Evolutionary conservation across 2,797 vertebrate species (phyloP), one percentile per base, ranked within the genome.

Genomic region (Molossus molossus): DNA sequence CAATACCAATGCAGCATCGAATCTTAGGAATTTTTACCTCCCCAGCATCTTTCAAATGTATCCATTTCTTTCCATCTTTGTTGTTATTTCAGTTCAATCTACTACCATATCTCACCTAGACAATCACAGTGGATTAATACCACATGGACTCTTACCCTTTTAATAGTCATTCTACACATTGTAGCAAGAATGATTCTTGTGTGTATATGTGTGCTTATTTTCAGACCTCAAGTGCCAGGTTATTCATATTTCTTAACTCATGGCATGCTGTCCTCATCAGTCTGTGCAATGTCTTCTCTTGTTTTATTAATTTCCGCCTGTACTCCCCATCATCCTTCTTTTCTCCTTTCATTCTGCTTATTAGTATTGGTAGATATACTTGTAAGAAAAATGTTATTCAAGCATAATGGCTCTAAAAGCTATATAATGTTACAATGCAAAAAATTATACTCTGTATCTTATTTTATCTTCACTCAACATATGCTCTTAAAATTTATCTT

Each of bases 351-450:
- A 27, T n/a, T 81, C 50, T 20, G 27, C 33, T 87, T 83, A 53
- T 76, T 83, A 29, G 9, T 50, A 29, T 67, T 73, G 17, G 40
- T 60, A 80, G 15, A 23, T 58, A 67, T 20, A 64, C 21, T 76
- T 87, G 27, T 45, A 87, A 91, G 64, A 87, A 50, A 64, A n/a
- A 29, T 25, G 37, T 65, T 89, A 25, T 80, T 90, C 92, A 55
- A 95, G 5, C 0, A 4, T 67, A 27, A 55, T 65, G 12, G 25
- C 12, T 60, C 88, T 91, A 15, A 53, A 81, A 88, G 60, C 7
- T 17, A 0, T 55, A 40, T 62, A 82, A 79, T 21, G 1, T 73
- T 77, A 40, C 21, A 18, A 37, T n/a, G 23, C 18, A 62, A 50
- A 69, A n/a, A 20, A 53, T 65, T 65, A 73, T 64, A 72, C 29